phyloP scores from a whole-genome alignment of 64 coral and sea anemone species.

The Platygyra sinensis region DNA sequence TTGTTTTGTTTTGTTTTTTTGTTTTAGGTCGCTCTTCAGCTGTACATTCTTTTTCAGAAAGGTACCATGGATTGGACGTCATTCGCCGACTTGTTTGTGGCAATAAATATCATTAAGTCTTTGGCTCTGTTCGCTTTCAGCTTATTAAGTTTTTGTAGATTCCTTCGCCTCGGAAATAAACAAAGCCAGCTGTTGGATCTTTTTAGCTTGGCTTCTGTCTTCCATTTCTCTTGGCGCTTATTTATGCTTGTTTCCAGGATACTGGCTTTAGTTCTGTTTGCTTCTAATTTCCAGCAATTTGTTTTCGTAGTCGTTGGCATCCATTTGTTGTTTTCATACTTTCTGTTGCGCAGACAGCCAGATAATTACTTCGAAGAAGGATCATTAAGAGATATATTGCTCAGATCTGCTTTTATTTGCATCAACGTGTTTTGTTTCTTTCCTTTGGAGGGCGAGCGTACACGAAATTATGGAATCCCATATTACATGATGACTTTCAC shows the following conservation, averaged over 20 bases:
- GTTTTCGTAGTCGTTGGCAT: not conserved
- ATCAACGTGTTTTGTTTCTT: slow-evolving; percentile 30
- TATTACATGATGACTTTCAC: slow-evolving; percentile 7
- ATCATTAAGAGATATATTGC: not conserved
- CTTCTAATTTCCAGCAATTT: not conserved
- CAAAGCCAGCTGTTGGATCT: not conserved
- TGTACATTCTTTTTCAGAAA: slow-evolving; percentile 17
- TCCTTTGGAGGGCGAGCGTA: slow-evolving; percentile 7
- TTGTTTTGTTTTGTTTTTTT: no score
- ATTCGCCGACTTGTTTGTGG: not conserved
- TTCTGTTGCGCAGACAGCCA: not conserved
- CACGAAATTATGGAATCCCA: not conserved
- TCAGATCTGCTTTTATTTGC: not conserved
- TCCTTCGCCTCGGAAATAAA: not conserved
- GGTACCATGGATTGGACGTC: slow-evolving; percentile 13
- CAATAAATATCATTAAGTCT: slow-evolving; percentile 13
- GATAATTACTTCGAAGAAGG: not conserved
- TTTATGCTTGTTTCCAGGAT: slow-evolving; percentile 11
- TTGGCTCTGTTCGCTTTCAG: slow-evolving; percentile 22
- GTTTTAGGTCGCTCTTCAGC: slow-evolving; percentile 10
- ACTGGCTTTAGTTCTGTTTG: slow-evolving; percentile 7
- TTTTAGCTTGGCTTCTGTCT: slow-evolving; percentile 9
- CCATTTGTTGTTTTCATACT: not conserved
- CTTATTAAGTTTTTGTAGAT: not conserved
- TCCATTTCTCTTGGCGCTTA: slow-evolving; percentile 20